These are phyloP conservation scores for Ophion costatus DNA, from an alignment of 2,888 invertebrate species.

Conservation along the genomic window DNA sequence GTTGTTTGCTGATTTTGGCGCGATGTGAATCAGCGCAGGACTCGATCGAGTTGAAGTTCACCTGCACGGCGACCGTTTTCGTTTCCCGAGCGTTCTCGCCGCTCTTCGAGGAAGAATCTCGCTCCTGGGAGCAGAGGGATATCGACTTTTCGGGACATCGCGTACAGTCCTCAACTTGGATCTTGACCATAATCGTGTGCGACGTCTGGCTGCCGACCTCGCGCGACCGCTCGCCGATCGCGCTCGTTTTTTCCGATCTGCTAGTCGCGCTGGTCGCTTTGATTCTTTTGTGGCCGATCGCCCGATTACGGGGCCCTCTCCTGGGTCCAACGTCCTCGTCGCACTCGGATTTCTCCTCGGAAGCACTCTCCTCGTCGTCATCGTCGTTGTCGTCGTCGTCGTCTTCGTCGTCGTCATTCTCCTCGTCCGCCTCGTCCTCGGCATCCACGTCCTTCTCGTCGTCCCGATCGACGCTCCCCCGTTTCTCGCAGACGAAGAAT, in stretches of 20 bases:
- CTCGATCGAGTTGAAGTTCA: slow-evolving; percentile 75
- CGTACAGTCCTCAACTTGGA: slow-evolving; percentile 76
- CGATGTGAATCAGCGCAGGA: slow-evolving; percentile 69
- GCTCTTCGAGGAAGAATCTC: slow-evolving; percentile 43
- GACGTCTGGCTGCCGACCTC: slow-evolving; percentile 65
- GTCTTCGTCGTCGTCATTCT: slow-evolving; percentile 33
- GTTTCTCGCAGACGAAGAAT: slow-evolving; percentile 76
- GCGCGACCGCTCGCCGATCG: slow-evolving; percentile 42
- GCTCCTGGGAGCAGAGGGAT: slow-evolving; percentile 69
- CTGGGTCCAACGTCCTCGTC: slow-evolving; percentile 56
- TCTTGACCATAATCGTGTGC: slow-evolving; percentile 73
- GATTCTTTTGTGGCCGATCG: slow-evolving; percentile 24
- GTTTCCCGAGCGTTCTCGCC: slow-evolving; percentile 35
- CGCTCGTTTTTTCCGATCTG: neutral
- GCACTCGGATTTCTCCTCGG: slow-evolving; percentile 51
- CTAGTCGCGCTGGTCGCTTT: neutral
- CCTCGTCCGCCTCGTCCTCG: slow-evolving; percentile 53
- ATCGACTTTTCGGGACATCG: slow-evolving; percentile 71
- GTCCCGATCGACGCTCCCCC: slow-evolving; percentile 64
- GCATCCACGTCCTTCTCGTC: slow-evolving; percentile 56
- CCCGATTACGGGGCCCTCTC: slow-evolving; percentile 26
- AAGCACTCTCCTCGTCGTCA: slow-evolving; percentile 26
- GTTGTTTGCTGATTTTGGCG: slow-evolving; percentile 69
- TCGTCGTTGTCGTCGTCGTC: slow-evolving; percentile 16
- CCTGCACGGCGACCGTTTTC: slow-evolving; percentile 70